A percentile compares a stretch with the other conserved stretches of the same genome.
phyloP scores from a whole-genome alignment of 2,888 invertebrate species.

The Agriotes lineatus region DNA sequence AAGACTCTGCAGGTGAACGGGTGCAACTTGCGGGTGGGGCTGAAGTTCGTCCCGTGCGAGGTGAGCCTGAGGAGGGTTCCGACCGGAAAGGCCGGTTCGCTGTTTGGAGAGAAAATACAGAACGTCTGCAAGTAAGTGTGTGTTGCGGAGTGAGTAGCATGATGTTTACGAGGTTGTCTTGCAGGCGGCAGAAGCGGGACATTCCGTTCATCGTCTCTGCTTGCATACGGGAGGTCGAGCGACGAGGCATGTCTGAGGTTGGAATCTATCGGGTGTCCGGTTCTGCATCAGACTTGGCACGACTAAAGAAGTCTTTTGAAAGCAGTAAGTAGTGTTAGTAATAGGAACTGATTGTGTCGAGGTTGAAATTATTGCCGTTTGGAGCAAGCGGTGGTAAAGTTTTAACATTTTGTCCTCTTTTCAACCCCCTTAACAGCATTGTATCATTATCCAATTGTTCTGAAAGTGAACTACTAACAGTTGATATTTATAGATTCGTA shows the following conservation, averaged over 20 bases:
- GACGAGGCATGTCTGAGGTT: slow-evolving; percentile 90
- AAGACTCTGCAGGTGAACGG: slow-evolving; percentile 80
- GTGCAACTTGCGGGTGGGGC: slow-evolving; percentile 77
- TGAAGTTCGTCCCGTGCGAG: slow-evolving; percentile 88
- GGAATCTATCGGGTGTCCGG: slow-evolving; percentile 96
- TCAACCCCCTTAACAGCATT: no score
- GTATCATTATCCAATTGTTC: background rate
- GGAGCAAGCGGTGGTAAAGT: background rate
- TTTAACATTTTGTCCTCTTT: background rate
- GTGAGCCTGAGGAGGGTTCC: slow-evolving; percentile 87
- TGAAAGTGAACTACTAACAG: background rate
- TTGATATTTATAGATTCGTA: slow-evolving; percentile 78
- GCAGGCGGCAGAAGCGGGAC: slow-evolving; percentile 83
- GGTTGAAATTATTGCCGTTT: background rate
- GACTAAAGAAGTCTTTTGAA: slow-evolving; percentile 92
- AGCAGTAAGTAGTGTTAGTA: slow-evolving; percentile 81
- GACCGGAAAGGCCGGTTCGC: slow-evolving; percentile 86
- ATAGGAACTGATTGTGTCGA: background rate
- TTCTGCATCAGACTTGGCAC: slow-evolving; percentile 90
- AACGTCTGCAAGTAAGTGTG: slow-evolving; percentile 86
- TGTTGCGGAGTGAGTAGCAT: background rate
- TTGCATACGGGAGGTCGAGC: slow-evolving; percentile 92
- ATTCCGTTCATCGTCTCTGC: slow-evolving; percentile 92
- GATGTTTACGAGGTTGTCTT: slow-evolving; percentile 15
- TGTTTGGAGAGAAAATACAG: slow-evolving; percentile 92